Conservation (phyloP, 1,140 invertebrate genomes). For the Oppia nitens region DNA sequence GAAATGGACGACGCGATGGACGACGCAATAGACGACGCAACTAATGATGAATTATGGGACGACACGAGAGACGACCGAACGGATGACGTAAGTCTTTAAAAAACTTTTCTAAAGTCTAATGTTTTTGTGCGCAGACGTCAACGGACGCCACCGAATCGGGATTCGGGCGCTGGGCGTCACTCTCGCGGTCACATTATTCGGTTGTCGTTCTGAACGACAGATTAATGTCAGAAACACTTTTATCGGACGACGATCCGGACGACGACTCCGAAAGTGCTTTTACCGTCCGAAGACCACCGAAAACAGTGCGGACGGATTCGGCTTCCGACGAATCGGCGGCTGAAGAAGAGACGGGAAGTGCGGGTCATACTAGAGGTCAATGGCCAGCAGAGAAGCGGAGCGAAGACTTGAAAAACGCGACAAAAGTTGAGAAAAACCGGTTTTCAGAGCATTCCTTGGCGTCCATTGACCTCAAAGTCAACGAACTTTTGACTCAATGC, state of each 20-base stretch:
- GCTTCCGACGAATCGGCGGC: not conserved
- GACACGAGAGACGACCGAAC: not conserved
- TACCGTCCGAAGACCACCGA: not conserved
- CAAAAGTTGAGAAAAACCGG: not conserved
- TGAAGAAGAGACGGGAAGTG: not conserved
- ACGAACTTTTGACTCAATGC: not conserved
- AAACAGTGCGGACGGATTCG: not conserved
- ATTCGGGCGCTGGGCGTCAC: too few species aligned
- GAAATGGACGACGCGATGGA: not conserved
- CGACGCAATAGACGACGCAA: not conserved
- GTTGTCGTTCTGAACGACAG: conserved; percentile 16
- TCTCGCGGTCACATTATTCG: conserved; percentile 4
- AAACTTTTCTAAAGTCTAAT: not conserved
- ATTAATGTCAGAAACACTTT: conserved; percentile 15
- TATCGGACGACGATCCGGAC: conserved; percentile 1
- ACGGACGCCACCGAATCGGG: too few species aligned
- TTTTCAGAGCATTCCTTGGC: not conserved
- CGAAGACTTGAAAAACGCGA: too few species aligned
- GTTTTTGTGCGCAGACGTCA: not conserved
- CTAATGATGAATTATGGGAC: not conserved
- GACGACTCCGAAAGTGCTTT: not conserved
- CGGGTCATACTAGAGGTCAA: not conserved
- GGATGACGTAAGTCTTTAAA: not conserved
- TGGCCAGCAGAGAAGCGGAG: not conserved
- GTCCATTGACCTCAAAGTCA: not conserved